Conservation (phyloP, 2,113 vertebrate genomes). For the Sphaerodactylus townsendi region DNA sequence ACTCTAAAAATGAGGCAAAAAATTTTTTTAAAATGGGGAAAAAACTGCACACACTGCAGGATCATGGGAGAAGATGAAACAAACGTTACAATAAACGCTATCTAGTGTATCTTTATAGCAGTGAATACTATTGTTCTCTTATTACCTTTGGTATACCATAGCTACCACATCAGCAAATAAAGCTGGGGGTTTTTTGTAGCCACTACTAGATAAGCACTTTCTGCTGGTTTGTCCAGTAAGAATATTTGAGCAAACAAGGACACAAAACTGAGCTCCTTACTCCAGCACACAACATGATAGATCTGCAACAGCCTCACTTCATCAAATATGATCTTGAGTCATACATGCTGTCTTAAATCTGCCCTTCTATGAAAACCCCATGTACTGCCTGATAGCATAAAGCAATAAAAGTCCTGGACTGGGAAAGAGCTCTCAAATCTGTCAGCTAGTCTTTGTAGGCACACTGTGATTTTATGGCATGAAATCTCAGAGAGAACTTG, state of each 20-base stretch:
- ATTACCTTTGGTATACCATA: neutral
- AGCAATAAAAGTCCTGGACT: neutral
- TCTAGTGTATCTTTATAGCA: neutral
- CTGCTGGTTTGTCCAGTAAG: neutral
- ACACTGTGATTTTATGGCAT: neutral
- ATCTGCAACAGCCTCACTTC: neutral
- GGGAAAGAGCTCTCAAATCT: neutral
- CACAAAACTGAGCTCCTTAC: neutral
- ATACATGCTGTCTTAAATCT: neutral
- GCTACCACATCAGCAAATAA: neutral
- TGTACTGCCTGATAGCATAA: neutral
- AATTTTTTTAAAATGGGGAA: no score
- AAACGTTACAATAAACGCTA: neutral
- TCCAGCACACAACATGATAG: neutral
- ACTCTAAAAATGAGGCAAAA: no score
- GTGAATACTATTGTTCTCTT: neutral
- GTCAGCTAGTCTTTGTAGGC: neutral
- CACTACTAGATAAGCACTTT: neutral
- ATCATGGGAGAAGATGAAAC: neutral
- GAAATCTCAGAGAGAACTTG: constrained; percentile 8
- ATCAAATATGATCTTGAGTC: neutral
- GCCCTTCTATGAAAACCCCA: neutral
- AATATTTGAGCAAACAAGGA: neutral
- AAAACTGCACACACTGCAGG: neutral
- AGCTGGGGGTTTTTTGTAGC: neutral